Evolutionary conservation across 2,888 invertebrate genomes (phyloP), one percentile per base, ranked within the genome.

Genomic region (Chorisops tibialis): DNA sequence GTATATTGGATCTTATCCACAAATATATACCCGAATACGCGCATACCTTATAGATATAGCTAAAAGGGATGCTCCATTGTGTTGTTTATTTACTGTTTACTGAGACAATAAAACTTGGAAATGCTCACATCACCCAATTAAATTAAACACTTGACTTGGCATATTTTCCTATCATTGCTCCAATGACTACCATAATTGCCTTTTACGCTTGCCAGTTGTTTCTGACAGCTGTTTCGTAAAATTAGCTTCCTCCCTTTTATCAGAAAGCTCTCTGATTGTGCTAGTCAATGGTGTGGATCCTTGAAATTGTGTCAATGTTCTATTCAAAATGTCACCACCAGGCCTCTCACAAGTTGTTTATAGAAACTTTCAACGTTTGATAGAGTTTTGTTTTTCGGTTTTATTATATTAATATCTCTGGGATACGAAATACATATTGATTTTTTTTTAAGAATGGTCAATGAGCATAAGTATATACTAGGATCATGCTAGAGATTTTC

Each of bases 201-300:
- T 30, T 35, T 50, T 50, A 50, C 35, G 16, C 24, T 18, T 24
- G 22, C 50, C 35, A 35, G 50, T 50, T 50, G 50, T 30, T 50
- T 35, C 14, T 50, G 50, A 50, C 50, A 50, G 50, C 50, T 50
- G 35, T 35, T 35, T 50, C 50, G 50, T 35, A 50, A 50, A 35
- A 50, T 50, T 50, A 35, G 50, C 50, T 50, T 50, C 50, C 50
- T 50, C 35, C 50, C 50, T 50, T 24, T 30, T 35, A 50, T 50
- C 30, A 6, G 14, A 35, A 16, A 30, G 5, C 35, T 35, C 35
- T 11, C 37, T 24, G 18, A 35, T 14, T 12, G 16, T 50, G 48
- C 22, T 12, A 18, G 24, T 21, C 18, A 22, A 21, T 18, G 3
- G 21, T 3, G 11, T 6, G 12, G 22, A 48, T n/a, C n/a, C 48